These are phyloP conservation scores for Halcyon smyrnensis DNA, from an alignment of 2,797 vertebrate genomes.

Conservation along the genomic window DNA sequence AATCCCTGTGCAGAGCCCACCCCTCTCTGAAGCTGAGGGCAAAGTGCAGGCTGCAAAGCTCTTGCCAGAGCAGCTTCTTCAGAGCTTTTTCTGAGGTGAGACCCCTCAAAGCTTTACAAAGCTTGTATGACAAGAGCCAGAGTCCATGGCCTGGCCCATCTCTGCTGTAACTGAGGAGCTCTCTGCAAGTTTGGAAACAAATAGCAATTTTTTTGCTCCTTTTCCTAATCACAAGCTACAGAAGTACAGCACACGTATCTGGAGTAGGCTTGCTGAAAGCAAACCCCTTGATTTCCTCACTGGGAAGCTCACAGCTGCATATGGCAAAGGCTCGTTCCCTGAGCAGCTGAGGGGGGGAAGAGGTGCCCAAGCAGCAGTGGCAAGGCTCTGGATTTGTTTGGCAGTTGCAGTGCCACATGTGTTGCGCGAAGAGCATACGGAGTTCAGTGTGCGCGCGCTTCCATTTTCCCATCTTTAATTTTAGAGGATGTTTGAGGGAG, in stretches of 20 bases:
- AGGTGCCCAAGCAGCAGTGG: conserved; percentile 12
- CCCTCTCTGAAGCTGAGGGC: fast-evolving
- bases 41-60: background rate
- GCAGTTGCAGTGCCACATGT: conserved; percentile 45
- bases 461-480: conserved; percentile 65
- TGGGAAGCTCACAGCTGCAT: conserved; percentile 1
- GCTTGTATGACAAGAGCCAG: background rate
- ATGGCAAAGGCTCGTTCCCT: background rate
- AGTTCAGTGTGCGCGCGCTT: background rate
- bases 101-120: background rate
- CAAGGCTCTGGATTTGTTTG: conserved; percentile 39
- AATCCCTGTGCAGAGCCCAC: background rate
- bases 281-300: background rate
- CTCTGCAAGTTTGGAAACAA: background rate
- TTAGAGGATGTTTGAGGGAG: conserved; percentile 71
- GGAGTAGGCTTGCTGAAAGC: background rate
- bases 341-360: background rate
- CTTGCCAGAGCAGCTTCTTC: background rate
- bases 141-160: background rate
- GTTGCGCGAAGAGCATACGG: conserved; percentile 1
- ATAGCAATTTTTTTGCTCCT: background rate
- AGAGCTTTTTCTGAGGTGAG: background rate
- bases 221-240: background rate
- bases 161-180: background rate
- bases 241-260: background rate